Conservation (phyloP, 2,113 vertebrate genomes). For the Zingel zingel region DNA sequence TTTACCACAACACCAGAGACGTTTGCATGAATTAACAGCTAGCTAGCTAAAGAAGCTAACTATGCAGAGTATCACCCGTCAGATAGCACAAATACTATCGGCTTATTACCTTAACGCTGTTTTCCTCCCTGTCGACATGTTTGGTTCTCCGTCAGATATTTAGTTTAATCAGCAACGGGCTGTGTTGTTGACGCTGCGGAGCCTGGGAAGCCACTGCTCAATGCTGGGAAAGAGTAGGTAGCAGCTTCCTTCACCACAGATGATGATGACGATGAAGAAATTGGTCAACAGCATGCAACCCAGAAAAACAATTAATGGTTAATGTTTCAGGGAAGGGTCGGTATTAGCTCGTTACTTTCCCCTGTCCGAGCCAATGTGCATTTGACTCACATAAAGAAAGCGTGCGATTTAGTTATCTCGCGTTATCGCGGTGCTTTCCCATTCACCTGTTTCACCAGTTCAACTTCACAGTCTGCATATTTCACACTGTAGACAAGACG, state of each 20-base stretch:
- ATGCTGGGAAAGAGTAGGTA: slow-evolving; percentile 26
- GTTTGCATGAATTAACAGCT: slow-evolving; percentile 20
- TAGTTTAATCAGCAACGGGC: neutral
- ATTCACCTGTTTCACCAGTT: slow-evolving; percentile 1
- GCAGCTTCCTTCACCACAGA: slow-evolving; percentile 44
- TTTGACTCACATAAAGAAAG: neutral
- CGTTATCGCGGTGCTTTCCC: slow-evolving; percentile 11
- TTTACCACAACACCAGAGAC: neutral
- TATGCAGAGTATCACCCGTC: neutral
- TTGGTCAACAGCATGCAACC: slow-evolving; percentile 14
- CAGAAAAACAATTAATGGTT: neutral
- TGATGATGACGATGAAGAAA: slow-evolving; percentile 33
- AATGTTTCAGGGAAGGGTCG: neutral
- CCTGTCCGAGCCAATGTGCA: neutral
- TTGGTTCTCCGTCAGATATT: slow-evolving; percentile 39
- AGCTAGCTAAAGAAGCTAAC: slow-evolving; percentile 55
- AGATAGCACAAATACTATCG: neutral
- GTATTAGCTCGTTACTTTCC: neutral
- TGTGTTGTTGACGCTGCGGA: slow-evolving; percentile 19
- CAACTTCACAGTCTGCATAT: neutral
- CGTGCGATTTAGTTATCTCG: neutral
- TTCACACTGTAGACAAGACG: neutral
- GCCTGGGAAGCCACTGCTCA: slow-evolving; percentile 13
- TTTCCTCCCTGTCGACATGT: slow-evolving; percentile 45
- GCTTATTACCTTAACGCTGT: slow-evolving; percentile 57